Base-by-base conservation (phyloP, 1,140 invertebrate genomes). In the Pachyrhynchus sulphureomaculatus region DNA sequence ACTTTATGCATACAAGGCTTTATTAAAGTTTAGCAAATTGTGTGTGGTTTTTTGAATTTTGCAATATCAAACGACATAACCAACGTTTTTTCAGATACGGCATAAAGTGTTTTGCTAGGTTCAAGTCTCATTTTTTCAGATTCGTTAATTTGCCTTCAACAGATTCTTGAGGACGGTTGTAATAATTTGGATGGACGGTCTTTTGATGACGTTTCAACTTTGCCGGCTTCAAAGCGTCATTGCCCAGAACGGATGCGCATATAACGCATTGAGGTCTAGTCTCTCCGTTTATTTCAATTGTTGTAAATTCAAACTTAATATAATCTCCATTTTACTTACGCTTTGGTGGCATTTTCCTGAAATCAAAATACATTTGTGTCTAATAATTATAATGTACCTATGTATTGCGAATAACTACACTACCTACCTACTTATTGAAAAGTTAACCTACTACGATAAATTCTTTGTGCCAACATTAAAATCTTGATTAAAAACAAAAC, bases 181-280 rank as follows among this genome's bases (percentile, higher is more conserved):
- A 62, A 9, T 44, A 59, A 47, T 65, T 63, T 6, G 54, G 37
- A 70, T 70, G 65, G 10, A 64, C 60, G 8, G 67, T 64, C 39
- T 65, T 29, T 17, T 67, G 56, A 61, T 70, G 67, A 42, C 62
- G 58, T 68, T 54, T 36, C 36, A 70, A 66, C 24, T 65, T 65
- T 13, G 54, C 60, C 18, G 59, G 65, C 24, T 65, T 62, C n/a
- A 68, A 54, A 26, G n/a, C n/a, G n/a, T n/a, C n/a, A n/a, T n/a
- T n/a, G n/a, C n/a, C 64, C 53, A 69, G 47, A 65, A 65, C 62
- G 33, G 48, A 58, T 57, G 56, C 34, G 51, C 61, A 65, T 55
- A 69, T 59, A 10, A 70, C 68, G 58, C 67, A 68, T 13, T 67
- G 69, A n/a, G 62, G 62, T 66, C 23, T 59, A 26, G 33, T 49